Evolutionary conservation across 1,140 invertebrate species (phyloP).

Genomic region (Dendroctonus ponderosae): DNA sequence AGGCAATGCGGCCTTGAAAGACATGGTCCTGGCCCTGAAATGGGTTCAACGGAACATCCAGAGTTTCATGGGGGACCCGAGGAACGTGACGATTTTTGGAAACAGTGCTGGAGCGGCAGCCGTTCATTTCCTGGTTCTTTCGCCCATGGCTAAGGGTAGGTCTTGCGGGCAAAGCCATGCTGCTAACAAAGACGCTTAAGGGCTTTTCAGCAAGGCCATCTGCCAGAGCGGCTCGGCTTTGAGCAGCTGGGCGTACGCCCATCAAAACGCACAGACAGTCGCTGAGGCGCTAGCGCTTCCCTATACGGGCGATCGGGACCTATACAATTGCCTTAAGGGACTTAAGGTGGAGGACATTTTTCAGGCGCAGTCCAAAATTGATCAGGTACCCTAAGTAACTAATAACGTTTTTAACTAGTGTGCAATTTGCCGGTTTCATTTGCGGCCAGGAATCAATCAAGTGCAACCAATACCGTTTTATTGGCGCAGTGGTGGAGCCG

Average conservation of each 20-base stretch:
- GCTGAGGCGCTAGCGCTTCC: constrained; percentile 35
- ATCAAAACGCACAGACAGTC: constrained; percentile 17
- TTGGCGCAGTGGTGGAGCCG: constrained; percentile 55
- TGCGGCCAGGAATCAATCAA: constrained; percentile 23
- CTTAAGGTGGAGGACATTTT: constrained; percentile 49
- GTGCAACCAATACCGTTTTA: constrained; percentile 46
- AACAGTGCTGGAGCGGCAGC: constrained; percentile 54
- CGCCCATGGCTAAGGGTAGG: constrained; percentile 44
- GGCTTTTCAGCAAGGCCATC: constrained; percentile 62
- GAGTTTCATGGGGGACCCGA: constrained; percentile 54
- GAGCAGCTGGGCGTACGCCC: constrained; percentile 52
- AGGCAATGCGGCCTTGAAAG: constrained; percentile 64
- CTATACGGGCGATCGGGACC: constrained; percentile 32
- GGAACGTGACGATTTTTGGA: constrained; percentile 54
- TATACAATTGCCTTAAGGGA: constrained; percentile 44
- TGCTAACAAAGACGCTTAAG: constrained; percentile 43
- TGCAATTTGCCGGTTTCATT: constrained; percentile 3
- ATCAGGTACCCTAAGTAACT: constrained; percentile 42
- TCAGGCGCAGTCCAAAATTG: constrained; percentile 45
- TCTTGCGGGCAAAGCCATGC: not conserved
- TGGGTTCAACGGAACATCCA: constrained; percentile 60
- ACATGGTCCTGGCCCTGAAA: constrained; percentile 58
- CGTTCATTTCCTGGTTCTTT: constrained; percentile 45
- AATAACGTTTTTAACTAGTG: not conserved
- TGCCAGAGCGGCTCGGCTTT: constrained; percentile 63